Evolutionary conservation across 2,888 invertebrate genomes (phyloP).

Genomic region (Dryococelus australis): DNA sequence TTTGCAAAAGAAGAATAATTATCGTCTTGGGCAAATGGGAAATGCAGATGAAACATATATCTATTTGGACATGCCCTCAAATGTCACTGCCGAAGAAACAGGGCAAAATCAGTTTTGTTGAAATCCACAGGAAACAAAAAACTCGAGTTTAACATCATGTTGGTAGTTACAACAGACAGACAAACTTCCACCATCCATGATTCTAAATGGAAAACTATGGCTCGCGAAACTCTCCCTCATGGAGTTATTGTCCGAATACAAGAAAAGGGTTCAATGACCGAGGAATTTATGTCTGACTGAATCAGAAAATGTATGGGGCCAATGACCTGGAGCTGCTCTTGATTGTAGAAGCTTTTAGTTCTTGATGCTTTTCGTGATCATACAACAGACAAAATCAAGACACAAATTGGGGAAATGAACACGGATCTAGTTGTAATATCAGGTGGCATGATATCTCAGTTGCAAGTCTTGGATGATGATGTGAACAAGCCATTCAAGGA

Average conservation of each 20-base stretch:
- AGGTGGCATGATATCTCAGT: conserved; percentile 39
- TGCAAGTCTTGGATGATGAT: conserved; percentile 38
- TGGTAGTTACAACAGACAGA: conserved; percentile 29
- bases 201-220: background rate
- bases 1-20: conserved; percentile 11
- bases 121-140: conserved; percentile 32
- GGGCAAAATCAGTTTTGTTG: conserved; percentile 23
- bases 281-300: conserved; percentile 36
- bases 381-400: background rate
- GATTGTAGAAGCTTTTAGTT: background rate
- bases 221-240: conserved; percentile 40
- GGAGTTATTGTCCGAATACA: conserved; percentile 40
- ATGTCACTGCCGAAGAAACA: conserved; percentile 33
- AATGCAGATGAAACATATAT: conserved; percentile 36
- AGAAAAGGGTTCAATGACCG: conserved; percentile 45
- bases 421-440: background rate
- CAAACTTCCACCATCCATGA: conserved; percentile 23
- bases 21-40: conserved; percentile 31
- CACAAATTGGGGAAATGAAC: background rate
- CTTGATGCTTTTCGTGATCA: background rate
- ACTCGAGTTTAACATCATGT: conserved; percentile 28
- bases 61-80: conserved; percentile 32
- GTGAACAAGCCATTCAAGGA: conserved; percentile 42
- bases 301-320: background rate
- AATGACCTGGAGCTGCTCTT: background rate